phyloP scores from a whole-genome alignment of 2,888 invertebrate genomes.

The Drosophila suboccidentalis region DNA sequence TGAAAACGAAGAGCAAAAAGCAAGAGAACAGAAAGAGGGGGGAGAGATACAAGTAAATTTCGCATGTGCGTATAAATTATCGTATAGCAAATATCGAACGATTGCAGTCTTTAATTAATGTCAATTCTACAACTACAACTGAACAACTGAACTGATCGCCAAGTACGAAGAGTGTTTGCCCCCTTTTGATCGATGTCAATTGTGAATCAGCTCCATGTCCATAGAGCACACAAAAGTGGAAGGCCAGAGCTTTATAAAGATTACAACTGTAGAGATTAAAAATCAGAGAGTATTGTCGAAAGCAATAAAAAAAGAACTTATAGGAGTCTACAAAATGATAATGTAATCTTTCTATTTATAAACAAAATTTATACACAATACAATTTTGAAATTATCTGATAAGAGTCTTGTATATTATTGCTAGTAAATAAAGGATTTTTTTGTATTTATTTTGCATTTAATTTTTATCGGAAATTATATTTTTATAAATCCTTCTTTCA shows the following conservation, averaged over 20 bases:
- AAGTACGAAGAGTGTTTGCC: slow-evolving; percentile 41
- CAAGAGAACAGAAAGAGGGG: neutral
- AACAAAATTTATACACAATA: neutral
- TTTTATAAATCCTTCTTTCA: neutral
- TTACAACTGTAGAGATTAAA: slow-evolving; percentile 30
- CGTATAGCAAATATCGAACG: slow-evolving; percentile 66
- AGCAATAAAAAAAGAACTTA: neutral
- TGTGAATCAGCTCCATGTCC: slow-evolving; percentile 46
- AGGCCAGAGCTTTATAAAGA: slow-evolving; percentile 4
- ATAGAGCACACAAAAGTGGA: neutral
- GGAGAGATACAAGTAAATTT: slow-evolving; percentile 7
- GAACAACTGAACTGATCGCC: slow-evolving; percentile 20
- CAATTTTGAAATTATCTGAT: neutral
- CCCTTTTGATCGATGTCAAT: slow-evolving; percentile 75
- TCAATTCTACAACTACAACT: slow-evolving; percentile 45
- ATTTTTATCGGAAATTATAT: neutral
- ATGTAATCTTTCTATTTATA: slow-evolving; percentile 18
- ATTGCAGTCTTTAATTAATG: slow-evolving; percentile 75
- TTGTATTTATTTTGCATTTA: neutral
- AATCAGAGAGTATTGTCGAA: slow-evolving; percentile 1
- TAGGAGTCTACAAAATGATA: slow-evolving; percentile 23
- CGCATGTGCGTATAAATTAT: slow-evolving; percentile 65
- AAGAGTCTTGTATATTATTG: neutral
- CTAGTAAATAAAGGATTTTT: neutral
- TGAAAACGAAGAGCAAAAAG: slow-evolving; percentile 11